Percentiles rank a stretch among this genome's conserved stretches.
Evolutionary conservation across 2,888 invertebrate genomes (phyloP).

Genomic region (Synanthedon vespiformis): DNA sequence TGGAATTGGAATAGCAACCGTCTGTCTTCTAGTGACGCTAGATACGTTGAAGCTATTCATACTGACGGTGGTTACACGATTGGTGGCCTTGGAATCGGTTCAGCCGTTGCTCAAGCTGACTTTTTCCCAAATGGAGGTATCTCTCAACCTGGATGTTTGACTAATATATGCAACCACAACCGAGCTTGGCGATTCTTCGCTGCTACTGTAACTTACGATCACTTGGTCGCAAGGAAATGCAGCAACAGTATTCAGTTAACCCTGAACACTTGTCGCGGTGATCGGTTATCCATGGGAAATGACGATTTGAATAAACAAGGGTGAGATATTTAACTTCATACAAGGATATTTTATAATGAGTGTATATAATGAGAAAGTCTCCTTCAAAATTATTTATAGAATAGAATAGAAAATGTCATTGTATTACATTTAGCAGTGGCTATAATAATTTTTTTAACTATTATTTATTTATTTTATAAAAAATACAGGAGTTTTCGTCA

Average conservation of each 20-base stretch:
- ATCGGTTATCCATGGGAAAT: constrained; percentile 28
- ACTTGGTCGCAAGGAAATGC: constrained; percentile 26
- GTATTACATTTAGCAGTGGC: no score
- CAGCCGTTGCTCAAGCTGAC: constrained; percentile 61
- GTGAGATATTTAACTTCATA: constrained; percentile 15
- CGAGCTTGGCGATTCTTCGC: constrained; percentile 35
- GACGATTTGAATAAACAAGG: constrained; percentile 26
- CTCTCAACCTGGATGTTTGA: constrained; percentile 31
- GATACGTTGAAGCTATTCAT: constrained; percentile 20
- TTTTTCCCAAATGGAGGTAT: constrained; percentile 71
- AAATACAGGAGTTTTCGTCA: no score
- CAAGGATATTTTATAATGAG: neutral
- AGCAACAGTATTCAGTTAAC: constrained; percentile 15
- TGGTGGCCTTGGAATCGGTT: constrained; percentile 56
- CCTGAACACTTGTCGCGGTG: constrained; percentile 25
- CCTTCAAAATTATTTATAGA: no score
- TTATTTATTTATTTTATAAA: no score
- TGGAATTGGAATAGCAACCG: constrained; percentile 18
- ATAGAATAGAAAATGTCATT: no score
- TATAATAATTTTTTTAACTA: no score
- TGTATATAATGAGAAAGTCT: no score
- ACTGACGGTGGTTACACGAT: constrained; percentile 31
- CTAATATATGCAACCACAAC: constrained; percentile 31
- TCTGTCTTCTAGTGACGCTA: constrained; percentile 6
- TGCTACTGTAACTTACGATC: constrained; percentile 25